Base-by-base conservation (phyloP, 1,140 invertebrate genomes). In the Drosophila kepulauana region DNA sequence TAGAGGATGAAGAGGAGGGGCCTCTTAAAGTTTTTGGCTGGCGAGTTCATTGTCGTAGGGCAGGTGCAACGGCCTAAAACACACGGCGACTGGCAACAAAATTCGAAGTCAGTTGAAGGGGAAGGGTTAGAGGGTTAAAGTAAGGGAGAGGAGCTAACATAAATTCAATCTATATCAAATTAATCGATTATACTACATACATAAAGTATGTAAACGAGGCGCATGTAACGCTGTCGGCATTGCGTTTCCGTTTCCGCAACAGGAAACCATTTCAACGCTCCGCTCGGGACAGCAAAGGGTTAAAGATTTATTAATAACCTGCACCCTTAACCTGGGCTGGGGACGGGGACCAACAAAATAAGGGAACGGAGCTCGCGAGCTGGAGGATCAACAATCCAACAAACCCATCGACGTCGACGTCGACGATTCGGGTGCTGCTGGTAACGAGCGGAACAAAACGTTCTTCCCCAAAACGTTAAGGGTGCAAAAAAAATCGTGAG, bases 111-210 rank as follows among this genome's bases (percentile, higher is more conserved):
- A 56, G 11, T 49, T 64, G 13, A 54, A 33, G 33, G 52, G 30
- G 3, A 25, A 25, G 20, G 20, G 20, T 25, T 25, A 25, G 20
- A 25, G 20, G 20, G 20, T 25, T 25, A 25, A 25, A 25, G 20
- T 25, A 25, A 25, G 20, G 33, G 8, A 33, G 11, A 5, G 11
- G 4, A 11, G 7, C 4, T 51, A 8, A 75, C 77, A 91, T 91
- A 90, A 91, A 86, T 92, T 89, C 87, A 92, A 92, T 92, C 88
- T 91, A 92, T 85, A 91, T 91, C 82, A 82, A 92, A 92, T 91
- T 92, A 92, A 92, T 92, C 91, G 91, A 92, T 92, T 92, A 92
- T 81, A 82, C 35, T 7, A 38, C 20, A 25, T 63, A 28, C 25
- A 25, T 25, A 25, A 25, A 25, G 20, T 25, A 25, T 28, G 28